A percentile compares a stretch with the other conserved stretches of the same genome.
Evolutionary conservation across 2,888 invertebrate species (phyloP).

Genomic region (Microplitis manilae): DNA sequence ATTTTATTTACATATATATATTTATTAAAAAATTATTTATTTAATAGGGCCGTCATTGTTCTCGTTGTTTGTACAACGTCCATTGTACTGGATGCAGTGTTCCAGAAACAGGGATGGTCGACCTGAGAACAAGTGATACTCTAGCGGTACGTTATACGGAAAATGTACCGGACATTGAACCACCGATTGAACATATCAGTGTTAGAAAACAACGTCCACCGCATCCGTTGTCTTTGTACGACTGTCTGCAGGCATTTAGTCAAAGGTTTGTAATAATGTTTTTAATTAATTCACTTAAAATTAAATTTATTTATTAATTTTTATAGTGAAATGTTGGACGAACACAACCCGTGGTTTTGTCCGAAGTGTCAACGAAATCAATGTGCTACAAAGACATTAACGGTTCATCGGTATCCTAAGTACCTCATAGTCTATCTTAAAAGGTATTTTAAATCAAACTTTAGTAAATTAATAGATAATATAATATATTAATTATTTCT

Average conservation of each 20-base stretch:
- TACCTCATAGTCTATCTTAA: conserved; percentile 78
- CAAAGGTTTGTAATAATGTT: conserved; percentile 70
- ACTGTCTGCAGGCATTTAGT: conserved; percentile 78
- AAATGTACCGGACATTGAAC: conserved; percentile 66
- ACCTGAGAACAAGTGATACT: conserved; percentile 74
- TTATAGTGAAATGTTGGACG: conserved; percentile 77
- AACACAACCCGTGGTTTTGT: conserved; percentile 79
- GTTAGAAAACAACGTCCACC: conserved; percentile 72
- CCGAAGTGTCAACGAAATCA: conserved; percentile 76
- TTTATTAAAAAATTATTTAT: conserved; percentile 35
- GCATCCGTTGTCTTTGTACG: conserved; percentile 75
- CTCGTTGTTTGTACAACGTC: conserved; percentile 74
- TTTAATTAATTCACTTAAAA: not conserved
- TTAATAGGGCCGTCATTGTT: conserved; percentile 75
- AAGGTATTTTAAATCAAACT: conserved; percentile 63
- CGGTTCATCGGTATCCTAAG: conserved; percentile 78
- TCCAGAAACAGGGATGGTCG: conserved; percentile 70
- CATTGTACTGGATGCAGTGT: conserved; percentile 76
- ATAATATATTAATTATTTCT: conserved; percentile 33
- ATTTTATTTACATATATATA: not conserved
- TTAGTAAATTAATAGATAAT: not conserved
- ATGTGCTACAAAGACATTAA: conserved; percentile 78
- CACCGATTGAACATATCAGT: conserved; percentile 72
- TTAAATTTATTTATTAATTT: not conserved
- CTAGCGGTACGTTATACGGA: conserved; percentile 73